Conservation (phyloP, 2,888 invertebrate species). For the Diadegma fenestrale region DNA sequence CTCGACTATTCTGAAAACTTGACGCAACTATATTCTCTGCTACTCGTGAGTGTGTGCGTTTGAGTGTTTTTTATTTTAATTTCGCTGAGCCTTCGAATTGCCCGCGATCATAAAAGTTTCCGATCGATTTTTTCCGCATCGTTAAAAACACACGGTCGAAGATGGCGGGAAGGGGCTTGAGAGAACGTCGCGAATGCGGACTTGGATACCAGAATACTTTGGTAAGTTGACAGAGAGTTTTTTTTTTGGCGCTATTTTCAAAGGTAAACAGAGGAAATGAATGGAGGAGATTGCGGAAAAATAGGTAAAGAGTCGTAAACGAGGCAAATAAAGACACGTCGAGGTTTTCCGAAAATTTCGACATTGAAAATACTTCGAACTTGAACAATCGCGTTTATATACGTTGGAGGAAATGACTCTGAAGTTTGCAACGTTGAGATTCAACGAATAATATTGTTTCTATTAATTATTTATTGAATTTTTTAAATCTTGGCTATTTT, state of each 20-base stretch:
- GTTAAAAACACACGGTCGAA: conserved; percentile 52
- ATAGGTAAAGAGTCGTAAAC: background rate
- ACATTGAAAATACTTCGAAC: background rate
- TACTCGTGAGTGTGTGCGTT: background rate
- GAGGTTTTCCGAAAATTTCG: background rate
- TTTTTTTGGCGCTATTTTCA: background rate
- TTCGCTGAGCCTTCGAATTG: background rate
- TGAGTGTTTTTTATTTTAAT: background rate
- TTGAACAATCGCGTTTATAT: background rate
- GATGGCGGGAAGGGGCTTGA: conserved; percentile 77
- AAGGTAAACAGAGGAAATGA: background rate
- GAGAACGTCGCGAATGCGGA: conserved; percentile 88
- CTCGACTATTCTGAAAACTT: background rate
- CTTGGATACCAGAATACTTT: conserved; percentile 90
- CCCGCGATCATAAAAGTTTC: background rate
- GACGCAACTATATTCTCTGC: background rate
- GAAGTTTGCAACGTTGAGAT: no score
- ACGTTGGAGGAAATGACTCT: background rate
- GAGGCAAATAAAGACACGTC: background rate
- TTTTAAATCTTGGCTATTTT: no score
- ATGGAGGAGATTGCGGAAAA: background rate
- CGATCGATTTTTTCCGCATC: background rate
- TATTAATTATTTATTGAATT: no score
- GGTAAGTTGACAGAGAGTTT: conserved; percentile 85
- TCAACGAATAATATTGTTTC: no score